These are phyloP conservation scores for Synanthedon tipuliformis DNA, from an alignment of 2,888 invertebrate genomes.

Conservation along the genomic window DNA sequence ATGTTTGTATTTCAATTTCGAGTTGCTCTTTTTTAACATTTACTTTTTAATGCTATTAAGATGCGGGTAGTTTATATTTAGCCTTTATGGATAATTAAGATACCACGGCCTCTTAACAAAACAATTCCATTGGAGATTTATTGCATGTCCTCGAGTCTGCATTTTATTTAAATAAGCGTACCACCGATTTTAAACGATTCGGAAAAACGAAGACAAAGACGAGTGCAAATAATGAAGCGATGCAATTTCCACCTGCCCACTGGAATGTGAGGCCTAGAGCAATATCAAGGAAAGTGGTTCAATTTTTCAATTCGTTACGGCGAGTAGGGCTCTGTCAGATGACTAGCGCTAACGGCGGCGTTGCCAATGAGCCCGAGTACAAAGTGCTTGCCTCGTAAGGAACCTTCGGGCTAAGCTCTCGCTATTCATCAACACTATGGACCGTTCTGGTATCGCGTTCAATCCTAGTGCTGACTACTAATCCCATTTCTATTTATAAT, in stretches of 20 bases:
- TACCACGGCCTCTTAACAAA: not conserved
- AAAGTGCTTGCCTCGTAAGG: constrained; percentile 7
- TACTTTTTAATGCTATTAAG: not conserved
- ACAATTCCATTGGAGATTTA: not conserved
- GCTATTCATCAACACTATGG: constrained; percentile 12
- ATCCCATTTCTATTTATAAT: constrained; percentile 6
- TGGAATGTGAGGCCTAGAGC: constrained; percentile 38
- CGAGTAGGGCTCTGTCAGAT: constrained; percentile 4
- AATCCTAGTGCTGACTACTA: constrained; percentile 5
- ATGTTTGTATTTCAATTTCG: not conserved
- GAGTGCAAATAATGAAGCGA: constrained; percentile 31
- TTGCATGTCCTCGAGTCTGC: constrained; percentile 1
- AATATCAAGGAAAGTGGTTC: constrained; percentile 45
- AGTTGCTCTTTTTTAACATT: not conserved
- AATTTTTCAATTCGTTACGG: constrained; percentile 38
- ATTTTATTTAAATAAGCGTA: constrained; percentile 28
- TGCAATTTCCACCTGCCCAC: constrained; percentile 43
- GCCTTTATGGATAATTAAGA: not conserved
- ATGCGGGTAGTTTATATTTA: not conserved
- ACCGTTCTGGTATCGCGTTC: constrained; percentile 1
- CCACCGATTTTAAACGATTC: constrained; percentile 20
- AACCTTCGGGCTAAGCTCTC: constrained; percentile 10
- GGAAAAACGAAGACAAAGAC: constrained; percentile 19
- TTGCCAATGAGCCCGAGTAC: constrained; percentile 6
- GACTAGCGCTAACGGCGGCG: constrained; percentile 7